Conservation (phyloP, 2,888 invertebrate species). For the Drosophila antonietae region DNA sequence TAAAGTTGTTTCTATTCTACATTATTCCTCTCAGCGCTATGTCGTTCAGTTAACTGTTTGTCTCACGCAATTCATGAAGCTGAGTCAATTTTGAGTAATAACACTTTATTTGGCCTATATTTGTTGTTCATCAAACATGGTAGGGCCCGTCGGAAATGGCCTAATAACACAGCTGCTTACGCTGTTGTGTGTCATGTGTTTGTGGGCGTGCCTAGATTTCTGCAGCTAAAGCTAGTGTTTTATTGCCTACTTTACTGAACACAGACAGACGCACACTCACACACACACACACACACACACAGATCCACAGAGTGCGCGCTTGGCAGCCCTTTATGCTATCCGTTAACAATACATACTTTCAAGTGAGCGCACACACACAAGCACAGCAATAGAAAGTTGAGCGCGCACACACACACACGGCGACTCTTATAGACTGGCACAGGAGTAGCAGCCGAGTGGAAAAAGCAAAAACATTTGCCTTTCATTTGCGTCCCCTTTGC, state of each 20-base stretch:
- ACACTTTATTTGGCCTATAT: constrained; percentile 76
- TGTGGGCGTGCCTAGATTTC: constrained; percentile 70
- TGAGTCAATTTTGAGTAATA: constrained; percentile 76
- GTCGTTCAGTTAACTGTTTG: constrained; percentile 28
- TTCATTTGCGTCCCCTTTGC: constrained; percentile 79
- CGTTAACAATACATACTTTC: constrained; percentile 76
- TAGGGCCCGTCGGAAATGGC: constrained; percentile 22
- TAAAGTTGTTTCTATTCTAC: not conserved
- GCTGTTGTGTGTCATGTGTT: constrained; percentile 59
- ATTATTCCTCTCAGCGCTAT: not conserved
- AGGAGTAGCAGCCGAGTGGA: constrained; percentile 50
- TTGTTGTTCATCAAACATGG: constrained; percentile 62
- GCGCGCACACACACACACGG: constrained; percentile 23
- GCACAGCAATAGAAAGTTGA: constrained; percentile 24
- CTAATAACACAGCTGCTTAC: constrained; percentile 48
- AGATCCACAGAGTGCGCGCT: constrained; percentile 28
- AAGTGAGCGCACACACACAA: constrained; percentile 63
- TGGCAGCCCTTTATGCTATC: constrained; percentile 62
- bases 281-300: constrained; percentile 13
- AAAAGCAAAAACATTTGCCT: constrained; percentile 78
- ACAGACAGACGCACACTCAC: constrained; percentile 23
- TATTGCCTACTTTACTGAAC: constrained; percentile 71
- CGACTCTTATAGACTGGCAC: constrained; percentile 9
- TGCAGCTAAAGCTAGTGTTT: constrained; percentile 67
- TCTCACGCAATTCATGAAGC: constrained; percentile 54